These are phyloP conservation scores for Zeus faber DNA, from an alignment of 2,113 vertebrate species.

Conservation along the genomic window DNA sequence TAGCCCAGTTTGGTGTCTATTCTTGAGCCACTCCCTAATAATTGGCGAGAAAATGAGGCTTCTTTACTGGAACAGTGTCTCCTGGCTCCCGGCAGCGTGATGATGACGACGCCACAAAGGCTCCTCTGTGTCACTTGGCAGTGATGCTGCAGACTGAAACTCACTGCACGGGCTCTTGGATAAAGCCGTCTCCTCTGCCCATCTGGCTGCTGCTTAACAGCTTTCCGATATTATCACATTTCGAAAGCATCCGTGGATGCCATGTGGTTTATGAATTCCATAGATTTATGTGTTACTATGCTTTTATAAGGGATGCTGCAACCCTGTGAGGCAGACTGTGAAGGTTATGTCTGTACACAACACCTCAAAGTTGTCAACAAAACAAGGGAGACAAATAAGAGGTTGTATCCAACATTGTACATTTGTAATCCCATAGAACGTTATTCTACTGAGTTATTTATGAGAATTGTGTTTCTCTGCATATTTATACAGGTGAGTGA, in stretches of 20 bases:
- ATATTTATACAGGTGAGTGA: slow-evolving; percentile 29
- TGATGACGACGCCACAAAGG: slow-evolving; percentile 63
- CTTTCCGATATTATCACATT: slow-evolving; percentile 36
- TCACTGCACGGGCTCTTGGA: slow-evolving; percentile 32
- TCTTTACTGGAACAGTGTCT: slow-evolving; percentile 64
- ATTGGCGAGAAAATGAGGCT: slow-evolving; percentile 59
- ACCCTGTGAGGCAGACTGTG: not conserved
- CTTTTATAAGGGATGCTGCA: not conserved
- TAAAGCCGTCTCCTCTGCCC: slow-evolving; percentile 38
- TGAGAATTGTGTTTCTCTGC: slow-evolving; percentile 24
- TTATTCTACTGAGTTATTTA: no score
- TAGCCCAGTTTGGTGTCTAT: slow-evolving; percentile 66
- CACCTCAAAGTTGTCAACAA: not conserved
- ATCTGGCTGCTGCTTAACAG: slow-evolving; percentile 36
- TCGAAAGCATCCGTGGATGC: slow-evolving; percentile 9
- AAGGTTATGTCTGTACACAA: no score
- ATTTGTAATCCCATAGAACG: not conserved
- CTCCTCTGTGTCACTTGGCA: slow-evolving; percentile 62
- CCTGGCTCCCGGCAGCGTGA: slow-evolving; percentile 54
- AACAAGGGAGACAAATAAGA: not conserved
- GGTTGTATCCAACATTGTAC: not conserved
- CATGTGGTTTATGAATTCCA: not conserved
- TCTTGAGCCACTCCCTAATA: slow-evolving; percentile 62
- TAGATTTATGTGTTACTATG: slow-evolving; percentile 3
- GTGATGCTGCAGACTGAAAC: slow-evolving; percentile 49